Percentiles rank a stretch among this genome's conserved stretches.
These are phyloP conservation scores for Leptinotarsa peninsularis DNA, from an alignment of 2,888 invertebrate species.

Conservation along the genomic window DNA sequence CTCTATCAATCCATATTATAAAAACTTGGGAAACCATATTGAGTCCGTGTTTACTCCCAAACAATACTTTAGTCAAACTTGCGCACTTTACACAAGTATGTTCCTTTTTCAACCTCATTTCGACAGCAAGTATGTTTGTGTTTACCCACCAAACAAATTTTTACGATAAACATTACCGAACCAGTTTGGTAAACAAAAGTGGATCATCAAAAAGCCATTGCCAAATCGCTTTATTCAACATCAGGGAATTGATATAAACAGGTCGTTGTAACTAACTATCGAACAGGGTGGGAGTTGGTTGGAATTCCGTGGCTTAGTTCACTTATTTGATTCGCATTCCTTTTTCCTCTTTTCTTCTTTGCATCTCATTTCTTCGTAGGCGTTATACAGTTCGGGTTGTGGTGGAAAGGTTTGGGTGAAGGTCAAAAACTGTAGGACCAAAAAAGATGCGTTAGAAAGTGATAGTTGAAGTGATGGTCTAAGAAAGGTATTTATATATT, in stretches of 20 bases:
- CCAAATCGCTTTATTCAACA: not conserved
- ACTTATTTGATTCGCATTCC: constrained; percentile 30
- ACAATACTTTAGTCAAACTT: not conserved
- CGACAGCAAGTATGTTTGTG: not conserved
- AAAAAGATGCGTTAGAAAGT: not conserved
- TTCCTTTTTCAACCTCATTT: not conserved
- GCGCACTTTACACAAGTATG: not conserved
- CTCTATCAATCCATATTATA: no score
- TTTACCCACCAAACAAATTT: constrained; percentile 6
- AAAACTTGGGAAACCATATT: no score
- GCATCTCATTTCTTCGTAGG: constrained; percentile 57
- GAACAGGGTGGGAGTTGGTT: not conserved
- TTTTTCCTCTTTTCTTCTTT: constrained; percentile 35
- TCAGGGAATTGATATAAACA: not conserved
- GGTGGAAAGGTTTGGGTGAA: constrained; percentile 55
- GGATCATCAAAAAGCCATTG: not conserved
- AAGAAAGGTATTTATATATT: not conserved
- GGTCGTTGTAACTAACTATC: not conserved
- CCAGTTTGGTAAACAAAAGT: constrained; percentile 7
- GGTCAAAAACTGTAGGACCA: constrained; percentile 53
- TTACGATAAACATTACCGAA: constrained; percentile 2
- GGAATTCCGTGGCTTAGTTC: not conserved
- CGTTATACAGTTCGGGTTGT: constrained; percentile 54
- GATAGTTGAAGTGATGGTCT: not conserved
- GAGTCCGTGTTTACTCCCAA: no score